These are phyloP conservation scores for Amblyopsis hoosieri DNA, from an alignment of 2,797 vertebrate genomes.

Conservation along the genomic window DNA sequence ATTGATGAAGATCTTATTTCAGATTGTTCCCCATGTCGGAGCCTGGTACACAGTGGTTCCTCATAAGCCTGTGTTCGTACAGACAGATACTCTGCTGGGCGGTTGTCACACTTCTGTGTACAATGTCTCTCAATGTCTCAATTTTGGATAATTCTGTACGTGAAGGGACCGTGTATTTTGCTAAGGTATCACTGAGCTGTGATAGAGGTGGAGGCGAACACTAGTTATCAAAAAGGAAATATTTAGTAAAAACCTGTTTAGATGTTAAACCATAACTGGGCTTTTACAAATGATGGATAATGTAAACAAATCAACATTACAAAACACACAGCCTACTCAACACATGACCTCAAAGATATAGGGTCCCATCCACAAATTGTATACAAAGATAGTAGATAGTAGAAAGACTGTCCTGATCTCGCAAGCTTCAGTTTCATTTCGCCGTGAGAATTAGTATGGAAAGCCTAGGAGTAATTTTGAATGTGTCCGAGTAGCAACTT, in stretches of 20 bases:
- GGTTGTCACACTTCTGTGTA: no score
- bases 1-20: conserved; percentile 89
- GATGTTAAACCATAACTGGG: conserved; percentile 25
- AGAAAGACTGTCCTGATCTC: no score
- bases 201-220: no score
- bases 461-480: no score
- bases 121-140: no score
- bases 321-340: conserved; percentile 17
- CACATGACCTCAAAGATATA: background rate
- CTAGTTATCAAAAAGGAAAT: no score
- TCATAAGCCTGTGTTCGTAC: background rate
- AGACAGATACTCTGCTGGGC: background rate
- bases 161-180: no score
- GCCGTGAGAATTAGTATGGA: no score
- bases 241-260: conserved; percentile 3
- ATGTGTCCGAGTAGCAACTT: no score
- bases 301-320: conserved; percentile 13
- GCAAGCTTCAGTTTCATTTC: no score
- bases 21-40: conserved; percentile 85
- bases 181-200: no score
- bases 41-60: conserved; percentile 48
- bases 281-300: conserved; percentile 42
- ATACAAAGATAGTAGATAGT: background rate
- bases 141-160: no score
- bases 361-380: background rate